phyloP scores from a whole-genome alignment of 1,140 invertebrate species.

The Callitettix versicolor region DNA sequence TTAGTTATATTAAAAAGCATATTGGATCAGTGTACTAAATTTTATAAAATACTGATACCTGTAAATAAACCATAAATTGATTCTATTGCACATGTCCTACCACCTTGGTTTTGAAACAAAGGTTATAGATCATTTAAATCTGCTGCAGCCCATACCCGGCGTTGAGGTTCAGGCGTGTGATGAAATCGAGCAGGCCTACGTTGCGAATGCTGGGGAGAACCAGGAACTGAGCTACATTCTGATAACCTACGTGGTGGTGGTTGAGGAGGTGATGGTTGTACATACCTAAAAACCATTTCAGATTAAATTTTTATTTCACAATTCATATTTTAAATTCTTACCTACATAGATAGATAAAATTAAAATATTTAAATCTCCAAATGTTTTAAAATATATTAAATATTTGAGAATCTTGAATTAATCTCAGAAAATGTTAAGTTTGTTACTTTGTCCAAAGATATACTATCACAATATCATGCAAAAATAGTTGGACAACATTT shows the following conservation, averaged over 20 bases:
- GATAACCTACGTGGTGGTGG: conserved; percentile 45
- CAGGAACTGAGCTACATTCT: conserved; percentile 54
- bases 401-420: too few species aligned
- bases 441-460: too few species aligned
- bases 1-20: too few species aligned
- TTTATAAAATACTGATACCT: too few species aligned
- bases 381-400: too few species aligned
- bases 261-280: conserved; percentile 54
- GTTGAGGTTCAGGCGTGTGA: conserved; percentile 60
- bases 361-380: conserved; percentile 3
- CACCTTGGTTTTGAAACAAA: background rate
- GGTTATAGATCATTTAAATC: conserved; percentile 18
- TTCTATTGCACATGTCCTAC: too few species aligned
- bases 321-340: background rate
- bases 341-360: background rate
- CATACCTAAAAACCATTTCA: conserved; percentile 37
- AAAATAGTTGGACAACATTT: too few species aligned
- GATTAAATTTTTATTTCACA: background rate
- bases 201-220: conserved; percentile 53
- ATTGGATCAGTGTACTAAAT: too few species aligned
- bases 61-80: too few species aligned
- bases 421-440: too few species aligned
- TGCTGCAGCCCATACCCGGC: conserved; percentile 40
- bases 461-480: too few species aligned
- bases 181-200: conserved; percentile 45